Evolutionary conservation across 2,113 vertebrate species (phyloP).

Genomic region (Strix aluco): DNA sequence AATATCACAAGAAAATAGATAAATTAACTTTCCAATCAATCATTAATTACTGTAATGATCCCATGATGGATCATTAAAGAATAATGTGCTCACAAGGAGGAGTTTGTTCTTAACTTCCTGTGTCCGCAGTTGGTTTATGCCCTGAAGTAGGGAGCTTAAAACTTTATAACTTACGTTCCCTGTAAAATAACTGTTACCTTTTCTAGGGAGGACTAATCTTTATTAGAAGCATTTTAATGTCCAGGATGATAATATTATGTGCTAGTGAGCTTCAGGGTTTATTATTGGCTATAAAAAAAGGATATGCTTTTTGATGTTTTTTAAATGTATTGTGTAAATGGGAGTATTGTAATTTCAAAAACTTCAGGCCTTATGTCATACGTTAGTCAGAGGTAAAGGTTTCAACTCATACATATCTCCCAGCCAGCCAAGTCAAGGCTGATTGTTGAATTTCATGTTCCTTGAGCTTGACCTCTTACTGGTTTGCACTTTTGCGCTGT

Average conservation of each 20-base stretch:
- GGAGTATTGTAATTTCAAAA: not conserved
- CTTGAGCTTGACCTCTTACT: not conserved
- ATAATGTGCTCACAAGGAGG: not conserved
- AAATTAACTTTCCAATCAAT: not conserved
- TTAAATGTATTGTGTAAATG: not conserved
- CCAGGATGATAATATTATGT: not conserved
- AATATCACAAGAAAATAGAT: not conserved
- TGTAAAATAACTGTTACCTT: not conserved
- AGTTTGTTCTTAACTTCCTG: not conserved
- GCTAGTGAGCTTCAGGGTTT: not conserved
- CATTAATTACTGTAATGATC: not conserved
- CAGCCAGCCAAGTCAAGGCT: not conserved
- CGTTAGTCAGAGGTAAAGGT: not conserved
- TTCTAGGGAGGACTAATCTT: not conserved
- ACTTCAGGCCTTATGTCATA: not conserved
- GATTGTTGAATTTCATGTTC: not conserved
- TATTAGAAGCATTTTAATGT: not conserved
- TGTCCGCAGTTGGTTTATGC: not conserved
- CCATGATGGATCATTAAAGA: not conserved
- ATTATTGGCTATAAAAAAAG: not conserved
- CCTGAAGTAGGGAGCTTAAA: not conserved
- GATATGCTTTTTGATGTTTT: not conserved
- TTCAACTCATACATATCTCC: not conserved
- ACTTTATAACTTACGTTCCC: not conserved
- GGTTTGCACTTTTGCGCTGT: not conserved